Base-by-base conservation (phyloP, 2,888 invertebrate species). In the Salpingus planirostris region DNA sequence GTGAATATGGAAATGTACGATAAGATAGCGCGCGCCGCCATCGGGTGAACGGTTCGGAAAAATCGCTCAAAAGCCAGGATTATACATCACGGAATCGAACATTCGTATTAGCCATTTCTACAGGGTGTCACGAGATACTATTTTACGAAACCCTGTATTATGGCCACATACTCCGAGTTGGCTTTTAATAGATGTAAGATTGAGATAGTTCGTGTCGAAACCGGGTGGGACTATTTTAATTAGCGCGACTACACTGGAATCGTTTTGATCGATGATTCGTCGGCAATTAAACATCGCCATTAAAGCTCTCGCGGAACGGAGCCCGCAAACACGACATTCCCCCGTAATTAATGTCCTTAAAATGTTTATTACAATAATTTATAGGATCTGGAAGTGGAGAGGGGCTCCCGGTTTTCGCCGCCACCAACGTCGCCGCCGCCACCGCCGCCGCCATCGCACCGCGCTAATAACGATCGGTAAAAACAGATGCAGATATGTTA, bases 401-500 rank as follows among this genome's bases (percentile, higher is more conserved):
- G 5, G 5, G 8, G 18, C 18, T 8, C 18, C 18, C 8, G 8
- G 5, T 18, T 18, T 6, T 18, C 8, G 5, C 18, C 8, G 18
- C 5, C 8, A 8, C 18, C 18, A 6, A n/a, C n/a, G n/a, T n/a
- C n/a, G 18, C 18, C 29, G 27, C 31, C 31, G 37, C 33, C 21
- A 21, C 15, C 25, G 32, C 13, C 24, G 27, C 30, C 27, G 18
- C 37, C 44, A 39, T 43, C 39, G 41, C 38, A 18, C 8, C 5
- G 8, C 8, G 18, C 5, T 18, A 18, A 18, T 46, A 49, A 46
- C 44, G 49, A 47, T 47, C 44, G 43, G 46, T 50, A 44, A 47
- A 47, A 47, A 50, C 45, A 50, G 46, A 48, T 44, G 44, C 47
- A 46, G 45, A 44, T 41, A 34, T 42, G 45, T 43, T 25, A 23